phyloP scores from a whole-genome alignment of 2,888 invertebrate genomes.

The Epinotia brunnichana region DNA sequence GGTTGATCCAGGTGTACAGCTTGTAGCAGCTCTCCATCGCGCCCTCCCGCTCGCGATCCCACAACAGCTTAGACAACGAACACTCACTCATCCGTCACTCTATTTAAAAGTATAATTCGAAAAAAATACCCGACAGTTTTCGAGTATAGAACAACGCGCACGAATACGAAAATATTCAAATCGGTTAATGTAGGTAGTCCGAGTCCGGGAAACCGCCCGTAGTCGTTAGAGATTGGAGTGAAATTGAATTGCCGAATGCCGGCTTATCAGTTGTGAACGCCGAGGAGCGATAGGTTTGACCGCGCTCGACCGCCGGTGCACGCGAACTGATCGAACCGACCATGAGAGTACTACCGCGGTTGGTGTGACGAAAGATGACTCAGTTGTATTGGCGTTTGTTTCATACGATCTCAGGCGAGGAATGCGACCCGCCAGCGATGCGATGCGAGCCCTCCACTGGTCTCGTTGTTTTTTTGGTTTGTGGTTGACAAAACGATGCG shows the following conservation, averaged over 20 bases:
- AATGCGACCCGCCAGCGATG: conserved; percentile 46
- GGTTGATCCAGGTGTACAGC: conserved; percentile 78
- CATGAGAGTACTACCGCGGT: conserved; percentile 64
- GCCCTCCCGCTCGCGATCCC: conserved; percentile 66
- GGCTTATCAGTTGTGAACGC: conserved; percentile 55
- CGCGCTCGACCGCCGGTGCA: conserved; percentile 71
- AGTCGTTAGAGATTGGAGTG: conserved; percentile 56
- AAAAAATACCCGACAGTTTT: conserved; percentile 43
- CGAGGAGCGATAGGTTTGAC: conserved; percentile 61
- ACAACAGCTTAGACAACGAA: conserved; percentile 70
- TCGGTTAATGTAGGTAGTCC: conserved; percentile 26
- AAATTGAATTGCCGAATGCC: conserved; percentile 62
- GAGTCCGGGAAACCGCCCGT: conserved; percentile 42
- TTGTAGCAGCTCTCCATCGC: conserved; percentile 79
- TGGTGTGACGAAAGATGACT: conserved; percentile 75
- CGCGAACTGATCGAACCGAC: conserved; percentile 67
- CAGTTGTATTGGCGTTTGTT: conserved; percentile 69
- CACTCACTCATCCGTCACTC: conserved; percentile 78
- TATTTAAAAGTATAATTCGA: conserved; percentile 60
- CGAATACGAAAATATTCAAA: conserved; percentile 39
- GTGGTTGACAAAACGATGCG: conserved; percentile 37
- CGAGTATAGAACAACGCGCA: conserved; percentile 24
- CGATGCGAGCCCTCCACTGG: conserved; percentile 21
- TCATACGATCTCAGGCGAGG: conserved; percentile 49
- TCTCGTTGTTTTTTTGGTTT: conserved; percentile 24